Conservation (phyloP, 2,113 vertebrate species). For the Bettongia penicillata region DNA sequence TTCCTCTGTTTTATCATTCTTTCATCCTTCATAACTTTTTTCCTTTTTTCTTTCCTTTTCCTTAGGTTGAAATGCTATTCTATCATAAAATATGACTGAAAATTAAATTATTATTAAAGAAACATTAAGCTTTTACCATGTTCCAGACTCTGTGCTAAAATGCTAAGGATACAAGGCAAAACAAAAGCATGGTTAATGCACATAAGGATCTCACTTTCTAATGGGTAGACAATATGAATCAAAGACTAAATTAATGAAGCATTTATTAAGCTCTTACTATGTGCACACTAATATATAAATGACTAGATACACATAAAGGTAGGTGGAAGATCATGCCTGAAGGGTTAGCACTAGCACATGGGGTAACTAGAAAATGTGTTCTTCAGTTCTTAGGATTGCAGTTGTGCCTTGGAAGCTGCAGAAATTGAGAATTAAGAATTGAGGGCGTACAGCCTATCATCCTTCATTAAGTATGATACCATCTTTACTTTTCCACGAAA, state of each 20-base stretch:
- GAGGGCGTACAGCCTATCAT: constrained; percentile 13
- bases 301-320: not conserved
- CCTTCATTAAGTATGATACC: constrained; percentile 64
- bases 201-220: not conserved
- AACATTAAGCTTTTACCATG: not conserved
- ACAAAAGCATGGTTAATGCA: not conserved
- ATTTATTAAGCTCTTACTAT: not conserved
- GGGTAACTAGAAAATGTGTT: not conserved
- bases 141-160: not conserved
- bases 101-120: not conserved
- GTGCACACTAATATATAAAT: not conserved
- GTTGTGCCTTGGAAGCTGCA: not conserved
- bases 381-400: not conserved
- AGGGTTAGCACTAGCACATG: constrained; percentile 8
- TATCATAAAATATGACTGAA: not conserved
- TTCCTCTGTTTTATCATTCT: not conserved
- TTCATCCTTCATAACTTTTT: no score
- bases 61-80: not conserved
- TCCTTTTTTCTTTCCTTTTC: not conserved
- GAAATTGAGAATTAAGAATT: constrained; percentile 2
- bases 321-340: constrained; percentile 37
- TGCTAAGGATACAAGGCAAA: not conserved
- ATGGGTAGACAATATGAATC: not conserved
- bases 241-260: not conserved
- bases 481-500: constrained; percentile 64